Evolutionary conservation across 2,113 vertebrate species (phyloP), one percentile per base, ranked within the genome.

Genomic region (Lampris megalopsis): DNA sequence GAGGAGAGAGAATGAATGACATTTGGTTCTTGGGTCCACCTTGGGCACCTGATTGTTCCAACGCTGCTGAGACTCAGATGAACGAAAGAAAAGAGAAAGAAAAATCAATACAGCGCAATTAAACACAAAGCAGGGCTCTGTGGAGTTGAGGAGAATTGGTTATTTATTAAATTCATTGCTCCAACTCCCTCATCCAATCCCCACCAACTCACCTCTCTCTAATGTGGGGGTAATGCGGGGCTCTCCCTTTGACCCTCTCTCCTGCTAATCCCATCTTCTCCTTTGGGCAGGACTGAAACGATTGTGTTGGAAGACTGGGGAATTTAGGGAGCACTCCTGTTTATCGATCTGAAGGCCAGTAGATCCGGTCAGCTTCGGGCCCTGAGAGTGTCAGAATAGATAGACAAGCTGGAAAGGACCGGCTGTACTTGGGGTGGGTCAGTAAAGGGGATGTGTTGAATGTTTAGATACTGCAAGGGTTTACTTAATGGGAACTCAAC

Each of bases 51-150:
- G 93, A 93, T 93, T 93, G 88, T 88, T 90, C 91, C 89, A 85
- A 78, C 79, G 49, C 63, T 40, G 63, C 76, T 5, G 69, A 75
- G 84, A 81, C 80, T 4, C 40, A 13, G 41, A 62, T 9, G 85
- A 89, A 75, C 75, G 65, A 77, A 53, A 87, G 83, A 84, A 76
- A 70, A 71, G 75, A 77, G 80, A 69, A 79, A 6, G 71, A 76
- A 91, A 94, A 94, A 94, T 94, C 94, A 94, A 94, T 94, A 93
- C 60, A 24, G 77, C 89, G 87, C 86, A 92, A 92, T 91, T 93
- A 94, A 94, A 88, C 93, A 92, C 91, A 92, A 94, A 94, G 90
- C 84, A 48, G 82, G 88, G 74, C 86, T 90, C 87, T 35, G 86
- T 77, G 85, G 85, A 92, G 82, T 92, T 88, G 82, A 90, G 64